Base-by-base conservation (phyloP, 1,140 invertebrate genomes). In the Tetramorium simillimum region DNA sequence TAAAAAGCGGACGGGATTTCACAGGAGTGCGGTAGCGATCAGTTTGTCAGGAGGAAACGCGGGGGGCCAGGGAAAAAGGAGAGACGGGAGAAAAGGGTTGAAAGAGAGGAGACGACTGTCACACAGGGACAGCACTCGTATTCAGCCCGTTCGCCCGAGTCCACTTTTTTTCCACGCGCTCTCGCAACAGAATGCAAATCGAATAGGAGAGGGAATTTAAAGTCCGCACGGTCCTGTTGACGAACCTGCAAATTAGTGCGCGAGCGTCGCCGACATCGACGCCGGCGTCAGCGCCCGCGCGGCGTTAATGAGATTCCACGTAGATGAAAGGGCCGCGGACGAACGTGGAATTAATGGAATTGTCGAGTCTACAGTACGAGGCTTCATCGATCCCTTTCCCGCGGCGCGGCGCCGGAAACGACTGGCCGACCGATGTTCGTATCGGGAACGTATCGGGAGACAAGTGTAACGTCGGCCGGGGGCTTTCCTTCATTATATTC, bases 321-420 rank as follows among this genome's bases (percentile, higher is more conserved):
- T 87, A 87, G 86, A 87, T 87, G 86, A 87, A 87, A 87, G 86
- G 86, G 60, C 78, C 69, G 60, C 60, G 80, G 78, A 87, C 86
- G 86, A 87, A 87, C 86, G 86, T 84, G 87, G 90, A 92, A 93
- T 93, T 93, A 93, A 93, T 93, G 89, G 91, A 90, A 90, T 86
- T 88, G 89, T 92, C 92, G 90, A 91, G 90, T 88, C 80, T 90
- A 81, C 88, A 90, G 62, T 56, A 63, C 80, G 78, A 65, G 69
- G 86, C 86, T 84, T 72, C 86, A 87, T 87, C 86, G 86, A 84
- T 87, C 86, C 77, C 85, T 78, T 77, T 85, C n/a, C 77, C 65
- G 43, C 9, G 53, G 18, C 65, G 43, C 9, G 53, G 18, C 40
- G 18, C 37, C 77, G 85, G 77, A 86, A 86, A 82, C 77, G 33